A percentile compares a stretch with the other conserved stretches of the same genome.
Evolutionary conservation across 2,113 vertebrate genomes (phyloP).

Genomic region (Entelurus aequoreus): DNA sequence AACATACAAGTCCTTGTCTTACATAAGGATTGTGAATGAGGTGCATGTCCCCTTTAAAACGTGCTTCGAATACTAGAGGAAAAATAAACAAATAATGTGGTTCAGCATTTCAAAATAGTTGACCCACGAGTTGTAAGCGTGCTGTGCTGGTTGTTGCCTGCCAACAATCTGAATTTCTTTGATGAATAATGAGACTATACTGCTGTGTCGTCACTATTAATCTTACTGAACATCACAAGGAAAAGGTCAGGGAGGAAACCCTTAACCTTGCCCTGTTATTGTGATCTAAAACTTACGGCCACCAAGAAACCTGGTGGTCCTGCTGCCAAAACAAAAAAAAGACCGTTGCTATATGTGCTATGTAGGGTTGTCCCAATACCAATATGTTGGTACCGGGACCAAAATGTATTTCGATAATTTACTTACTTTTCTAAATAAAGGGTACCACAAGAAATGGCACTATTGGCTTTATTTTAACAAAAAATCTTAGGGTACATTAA

Average conservation of each 20-base stretch:
- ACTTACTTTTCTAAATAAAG: no score
- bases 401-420: no score
- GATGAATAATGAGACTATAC: constrained; percentile 50
- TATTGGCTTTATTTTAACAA: no score
- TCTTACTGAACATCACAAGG: constrained; percentile 72
- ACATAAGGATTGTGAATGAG: no score
- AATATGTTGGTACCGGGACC: no score
- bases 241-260: constrained; percentile 75
- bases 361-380: not conserved
- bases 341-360: constrained; percentile 21
- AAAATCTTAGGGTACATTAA: no score
- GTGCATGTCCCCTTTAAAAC: no score
- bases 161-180: constrained; percentile 37
- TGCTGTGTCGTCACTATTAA: constrained; percentile 69
- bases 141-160: constrained; percentile 22
- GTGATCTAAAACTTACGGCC: constrained; percentile 55
- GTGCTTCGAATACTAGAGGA: not conserved
- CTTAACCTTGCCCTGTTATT: constrained; percentile 76
- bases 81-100: not conserved
- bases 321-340: constrained; percentile 1
- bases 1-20: no score
- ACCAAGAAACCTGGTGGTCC: constrained; percentile 48
- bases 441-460: no score
- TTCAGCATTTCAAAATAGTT: not conserved
- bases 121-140: constrained; percentile 2